phyloP scores from a whole-genome alignment of 2,888 invertebrate species.

The Morpho helenor region DNA sequence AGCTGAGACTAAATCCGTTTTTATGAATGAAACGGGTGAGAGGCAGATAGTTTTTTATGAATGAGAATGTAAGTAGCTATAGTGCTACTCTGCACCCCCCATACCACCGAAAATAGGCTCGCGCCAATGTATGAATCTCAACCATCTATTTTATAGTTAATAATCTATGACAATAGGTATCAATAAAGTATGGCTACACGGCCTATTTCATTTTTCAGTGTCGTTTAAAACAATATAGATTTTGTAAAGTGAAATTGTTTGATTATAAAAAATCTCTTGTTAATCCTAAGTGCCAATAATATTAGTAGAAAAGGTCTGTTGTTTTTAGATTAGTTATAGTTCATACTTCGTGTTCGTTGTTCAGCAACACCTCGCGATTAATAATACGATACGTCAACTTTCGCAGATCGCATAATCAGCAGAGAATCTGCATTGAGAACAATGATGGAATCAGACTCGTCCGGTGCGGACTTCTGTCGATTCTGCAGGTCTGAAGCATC shows the following conservation, averaged over 20 bases:
- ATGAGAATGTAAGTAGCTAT: no score
- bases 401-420: conserved; percentile 56
- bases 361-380: conserved; percentile 13
- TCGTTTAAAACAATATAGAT: conserved; percentile 23
- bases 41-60: no score
- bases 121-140: no score
- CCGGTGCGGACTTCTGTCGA: conserved; percentile 94
- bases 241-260: conserved; percentile 23
- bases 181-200: not conserved
- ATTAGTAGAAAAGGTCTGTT: conserved; percentile 8
- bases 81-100: no score
- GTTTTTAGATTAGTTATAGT: conserved; percentile 6
- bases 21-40: no score
- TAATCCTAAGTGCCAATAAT: conserved; percentile 4
- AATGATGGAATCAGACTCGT: conserved; percentile 72
- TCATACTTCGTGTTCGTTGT: conserved; percentile 1
- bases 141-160: no score
- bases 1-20: no score
- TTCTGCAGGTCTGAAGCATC: conserved; percentile 98
- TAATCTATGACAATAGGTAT: no score
- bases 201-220: conserved; percentile 16
- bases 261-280: conserved; percentile 30
- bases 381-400: conserved; percentile 37
- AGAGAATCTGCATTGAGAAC: conserved; percentile 67
- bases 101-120: no score